phyloP scores from a whole-genome alignment of 2,797 vertebrate species.

The Tympanoctomys barrerae region DNA sequence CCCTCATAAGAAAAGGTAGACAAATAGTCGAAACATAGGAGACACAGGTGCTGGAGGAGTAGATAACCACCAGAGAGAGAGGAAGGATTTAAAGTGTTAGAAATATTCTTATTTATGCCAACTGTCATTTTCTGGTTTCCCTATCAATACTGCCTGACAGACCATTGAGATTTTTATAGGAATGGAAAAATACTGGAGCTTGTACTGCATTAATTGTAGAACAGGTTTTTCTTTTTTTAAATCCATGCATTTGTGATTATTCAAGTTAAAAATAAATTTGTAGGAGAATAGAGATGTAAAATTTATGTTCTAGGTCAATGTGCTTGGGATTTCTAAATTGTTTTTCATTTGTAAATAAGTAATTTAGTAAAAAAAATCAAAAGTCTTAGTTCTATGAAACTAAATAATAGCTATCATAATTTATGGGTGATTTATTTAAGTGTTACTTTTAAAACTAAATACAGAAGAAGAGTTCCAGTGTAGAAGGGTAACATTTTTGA shows the following conservation, averaged over 20 bases:
- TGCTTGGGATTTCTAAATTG: constrained; percentile 25
- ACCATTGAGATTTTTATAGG: constrained; percentile 19
- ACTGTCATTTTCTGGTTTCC: background rate
- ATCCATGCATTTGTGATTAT: constrained; percentile 3
- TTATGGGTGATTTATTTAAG: constrained; percentile 25
- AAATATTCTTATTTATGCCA: background rate
- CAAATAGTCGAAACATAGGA: background rate
- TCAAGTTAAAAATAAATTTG: constrained; percentile 66
- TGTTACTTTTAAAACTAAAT: constrained; percentile 36
- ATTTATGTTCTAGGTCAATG: constrained; percentile 62
- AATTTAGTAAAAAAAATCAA: constrained; percentile 58
- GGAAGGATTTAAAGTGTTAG: background rate
- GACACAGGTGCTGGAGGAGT: background rate
- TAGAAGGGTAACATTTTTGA: background rate
- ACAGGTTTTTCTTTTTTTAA: background rate
- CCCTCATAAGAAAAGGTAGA: background rate
- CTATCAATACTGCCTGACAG: background rate
- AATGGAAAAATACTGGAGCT: constrained; percentile 7
- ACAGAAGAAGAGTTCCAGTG: background rate
- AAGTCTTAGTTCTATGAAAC: background rate
- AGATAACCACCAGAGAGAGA: background rate
- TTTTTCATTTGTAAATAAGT: constrained; percentile 68
- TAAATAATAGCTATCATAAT: constrained; percentile 22
- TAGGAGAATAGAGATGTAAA: constrained; percentile 35
- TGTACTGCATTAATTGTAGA: background rate